Evolutionary conservation across 2,797 vertebrate species (phyloP).

Genomic region (Sebastes trivittatus): DNA sequence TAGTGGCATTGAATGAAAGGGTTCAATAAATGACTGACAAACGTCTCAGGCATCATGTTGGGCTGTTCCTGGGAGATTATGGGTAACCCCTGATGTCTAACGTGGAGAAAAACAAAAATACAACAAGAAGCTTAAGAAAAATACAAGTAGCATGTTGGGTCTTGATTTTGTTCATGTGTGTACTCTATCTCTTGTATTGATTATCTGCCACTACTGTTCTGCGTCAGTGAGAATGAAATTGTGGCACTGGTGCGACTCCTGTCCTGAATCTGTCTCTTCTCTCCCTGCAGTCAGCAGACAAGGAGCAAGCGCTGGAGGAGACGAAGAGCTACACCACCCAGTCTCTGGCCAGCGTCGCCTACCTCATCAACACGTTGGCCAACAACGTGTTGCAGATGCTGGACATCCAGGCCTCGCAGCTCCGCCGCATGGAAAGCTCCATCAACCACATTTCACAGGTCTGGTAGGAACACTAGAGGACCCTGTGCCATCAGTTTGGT

Average conservation of each 20-base stretch:
- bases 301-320: conserved; percentile 92
- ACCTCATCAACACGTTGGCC: conserved; percentile 96
- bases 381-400: conserved; percentile 97
- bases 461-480: conserved; percentile 7
- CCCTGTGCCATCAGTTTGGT: background rate
- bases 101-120: background rate
- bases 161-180: background rate
- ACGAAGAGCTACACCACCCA: conserved; percentile 96
- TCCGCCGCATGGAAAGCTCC: conserved; percentile 94
- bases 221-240: background rate
- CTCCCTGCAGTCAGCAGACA: conserved; percentile 79
- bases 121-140: background rate
- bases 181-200: background rate
- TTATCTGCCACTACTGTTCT: background rate
- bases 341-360: conserved; percentile 94
- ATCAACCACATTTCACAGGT: conserved; percentile 97
- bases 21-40: too few relatives aligned
- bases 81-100: background rate
- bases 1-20: too few relatives aligned
- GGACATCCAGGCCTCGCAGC: conserved; percentile 95
- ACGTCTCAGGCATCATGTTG: background rate
- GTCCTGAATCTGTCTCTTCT: conserved; percentile 17
- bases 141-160: background rate
- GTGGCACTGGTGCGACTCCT: background rate
- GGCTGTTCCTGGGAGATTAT: background rate